Evolutionary conservation across 2,797 vertebrate genomes (phyloP), one percentile per base, ranked within the genome.

Genomic region (Jordanella pulchra): DNA sequence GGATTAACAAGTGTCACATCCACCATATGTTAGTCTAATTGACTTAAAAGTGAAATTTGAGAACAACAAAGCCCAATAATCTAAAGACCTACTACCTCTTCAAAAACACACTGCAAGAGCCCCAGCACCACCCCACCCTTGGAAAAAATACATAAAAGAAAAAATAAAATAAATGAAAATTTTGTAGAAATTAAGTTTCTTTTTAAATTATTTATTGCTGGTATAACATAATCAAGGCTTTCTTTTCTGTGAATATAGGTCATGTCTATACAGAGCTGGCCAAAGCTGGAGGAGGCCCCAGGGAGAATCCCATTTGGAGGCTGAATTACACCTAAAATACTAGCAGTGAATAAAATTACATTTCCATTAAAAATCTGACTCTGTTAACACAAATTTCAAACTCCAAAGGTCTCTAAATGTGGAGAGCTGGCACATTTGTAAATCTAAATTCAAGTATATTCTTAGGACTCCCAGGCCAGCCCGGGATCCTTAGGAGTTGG

Each of bases 41-140:
- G 91, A 91, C 90, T 87, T 90, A 85, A 89, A 92, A 91, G 90
- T 92, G 89, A 91, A 90, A 91, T 91, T 66, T 87, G 84, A 89
- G 88, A 88, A 87, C 86, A 89, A 91, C 86, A 77, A 84, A 71
- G 58, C 67, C 67, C 66, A 51, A 69, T 78, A 76, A 84, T 69
- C 69, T 67, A 69, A 76, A 80, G 78, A 75, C 69, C 69, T 3
- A 3, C 63, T 60, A 42, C 39, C 60, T 42, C 60, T 64, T 13
- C 14, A 64, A 63, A 63, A 6, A 44, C 39, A 39, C 23, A 5
- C 6, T 63, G 12, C 35, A 25, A 44, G 35, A 63, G 3, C 13
- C 35, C 35, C 35, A 39, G 35, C 35, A 39, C 35, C 35, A 35
- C 35, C 35, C 35, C 35, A 35, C 35, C 35, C 4, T 70, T 27